These are phyloP conservation scores for Agonopterix heracliana DNA, from an alignment of 2,888 invertebrate genomes.

Conservation along the genomic window DNA sequence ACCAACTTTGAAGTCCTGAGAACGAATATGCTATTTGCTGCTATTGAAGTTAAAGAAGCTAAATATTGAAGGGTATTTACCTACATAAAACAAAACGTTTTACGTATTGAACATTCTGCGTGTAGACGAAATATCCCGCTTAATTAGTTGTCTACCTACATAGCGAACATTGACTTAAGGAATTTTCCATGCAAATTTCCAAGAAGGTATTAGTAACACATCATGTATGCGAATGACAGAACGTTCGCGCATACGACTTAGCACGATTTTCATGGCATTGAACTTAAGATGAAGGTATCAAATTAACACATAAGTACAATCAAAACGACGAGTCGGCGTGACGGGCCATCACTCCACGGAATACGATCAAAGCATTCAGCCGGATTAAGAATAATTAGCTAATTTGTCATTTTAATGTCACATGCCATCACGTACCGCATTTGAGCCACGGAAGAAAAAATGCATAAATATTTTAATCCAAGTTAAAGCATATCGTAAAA, in stretches of 20 bases:
- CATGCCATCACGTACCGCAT: conserved; percentile 69
- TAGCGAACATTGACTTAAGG: too few species aligned
- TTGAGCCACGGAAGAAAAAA: conserved; percentile 47
- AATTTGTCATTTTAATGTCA: conserved; percentile 76
- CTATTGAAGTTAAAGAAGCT: too few species aligned
- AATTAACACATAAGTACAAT: conserved; percentile 30
- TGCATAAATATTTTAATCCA: conserved; percentile 64
- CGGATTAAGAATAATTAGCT: conserved; percentile 74
- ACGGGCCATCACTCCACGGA: conserved; percentile 47
- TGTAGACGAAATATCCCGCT: too few species aligned
- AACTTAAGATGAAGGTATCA: conserved; percentile 30
- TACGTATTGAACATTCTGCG: too few species aligned
- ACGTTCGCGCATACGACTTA: too few species aligned
- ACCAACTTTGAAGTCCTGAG: too few species aligned
- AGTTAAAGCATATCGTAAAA: conserved; percentile 63
- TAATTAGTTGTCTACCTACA: too few species aligned
- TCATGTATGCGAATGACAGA: too few species aligned
- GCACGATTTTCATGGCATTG: conserved; percentile 33
- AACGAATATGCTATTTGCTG: too few species aligned
- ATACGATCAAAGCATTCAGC: conserved; percentile 59
- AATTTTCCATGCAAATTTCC: conserved; percentile 12
- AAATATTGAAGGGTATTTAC: too few species aligned
- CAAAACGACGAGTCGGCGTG: conserved; percentile 39
- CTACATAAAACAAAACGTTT: too few species aligned
- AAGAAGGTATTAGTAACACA: conserved; percentile 7